These are phyloP conservation scores for Parambassis ranga DNA, from an alignment of 2,797 vertebrate genomes.

Conservation along the genomic window DNA sequence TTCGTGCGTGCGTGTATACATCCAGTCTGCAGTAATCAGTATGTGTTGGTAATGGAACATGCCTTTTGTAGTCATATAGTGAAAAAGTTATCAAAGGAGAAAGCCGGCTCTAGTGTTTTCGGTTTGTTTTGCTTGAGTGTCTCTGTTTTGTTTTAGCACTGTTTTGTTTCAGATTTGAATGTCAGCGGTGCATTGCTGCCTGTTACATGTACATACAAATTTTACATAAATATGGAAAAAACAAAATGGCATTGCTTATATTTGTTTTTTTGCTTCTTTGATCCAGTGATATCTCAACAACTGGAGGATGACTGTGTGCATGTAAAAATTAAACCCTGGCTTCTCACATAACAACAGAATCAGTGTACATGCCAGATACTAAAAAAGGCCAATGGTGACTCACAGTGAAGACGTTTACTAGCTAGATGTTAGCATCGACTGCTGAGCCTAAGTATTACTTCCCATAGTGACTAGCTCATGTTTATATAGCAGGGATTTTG, in stretches of 20 bases:
- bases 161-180: slow-evolving; percentile 67
- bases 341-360: too few species aligned
- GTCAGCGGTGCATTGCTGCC: slow-evolving; percentile 64
- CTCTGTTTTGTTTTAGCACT: slow-evolving; percentile 67
- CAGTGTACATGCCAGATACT: too few species aligned
- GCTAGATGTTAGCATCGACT: too few species aligned
- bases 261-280: slow-evolving; percentile 8
- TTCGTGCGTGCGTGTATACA: background rate
- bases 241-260: slow-evolving; percentile 33
- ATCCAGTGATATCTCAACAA: too few species aligned
- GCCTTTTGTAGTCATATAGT: slow-evolving; percentile 26
- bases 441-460: too few species aligned
- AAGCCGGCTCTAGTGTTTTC: slow-evolving; percentile 43
- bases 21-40: slow-evolving; percentile 35
- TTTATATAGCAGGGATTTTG: too few species aligned
- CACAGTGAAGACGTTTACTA: too few species aligned
- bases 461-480: too few species aligned
- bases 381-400: too few species aligned
- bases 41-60: slow-evolving; percentile 16
- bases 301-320: too few species aligned
- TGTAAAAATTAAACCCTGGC: too few species aligned
- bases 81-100: slow-evolving; percentile 37
- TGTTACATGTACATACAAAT: slow-evolving; percentile 81
- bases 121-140: slow-evolving; percentile 50
- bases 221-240: slow-evolving; percentile 80